Evolutionary conservation across 2,797 vertebrate genomes (phyloP), one percentile per base, ranked within the genome.

Genomic region (Pipistrellus kuhlii): DNA sequence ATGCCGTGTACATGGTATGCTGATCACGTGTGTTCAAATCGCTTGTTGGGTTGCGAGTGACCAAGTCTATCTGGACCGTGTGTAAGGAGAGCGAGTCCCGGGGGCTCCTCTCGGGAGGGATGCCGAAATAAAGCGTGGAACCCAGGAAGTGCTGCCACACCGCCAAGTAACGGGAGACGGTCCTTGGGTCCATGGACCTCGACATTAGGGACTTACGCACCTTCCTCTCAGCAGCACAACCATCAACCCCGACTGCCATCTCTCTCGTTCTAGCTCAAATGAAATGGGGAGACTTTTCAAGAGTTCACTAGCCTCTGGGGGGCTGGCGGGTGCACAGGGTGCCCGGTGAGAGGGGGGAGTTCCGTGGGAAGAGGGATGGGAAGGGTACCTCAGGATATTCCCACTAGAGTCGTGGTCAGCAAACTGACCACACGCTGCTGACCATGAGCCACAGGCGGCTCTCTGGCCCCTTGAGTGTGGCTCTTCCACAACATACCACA

Each of bases 81-180:
- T 46, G 11, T 32, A 68, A 85, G 25, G 25, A 78, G 20, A 57
- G 21, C 12, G 72, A 8, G 3, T 3, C 5, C 2, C 30, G 15
- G 30, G 15, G 17, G 11, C 38, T 44, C 13, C 13, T 83, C 46
- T 57, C 23, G 35, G 9, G 30, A 75, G 21, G 15, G 80, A 27
- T 8, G 4, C 6, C 3, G 1, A 75, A 41, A 57, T 46, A 51
- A 78, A 66, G 1, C 0, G 1, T 4, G 23, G 11, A 6, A 35
- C 53, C 27, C 32, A 12, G 15, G 51, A 89, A 23, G 53, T 18
- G 8, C 38, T 2, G 2, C 8, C 30, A 14, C 4, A 8, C 10
- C 13, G 38, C 38, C 38, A 21, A 25, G n/a, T 64, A 69, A 71
- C 13, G 0, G 20, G 25, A 23, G 85, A 44, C 0, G 6, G 23